A percentile compares a stretch with the other conserved stretches of the same genome.
Conservation (phyloP, 2,113 vertebrate species). For the Oceanodroma tethys region DNA sequence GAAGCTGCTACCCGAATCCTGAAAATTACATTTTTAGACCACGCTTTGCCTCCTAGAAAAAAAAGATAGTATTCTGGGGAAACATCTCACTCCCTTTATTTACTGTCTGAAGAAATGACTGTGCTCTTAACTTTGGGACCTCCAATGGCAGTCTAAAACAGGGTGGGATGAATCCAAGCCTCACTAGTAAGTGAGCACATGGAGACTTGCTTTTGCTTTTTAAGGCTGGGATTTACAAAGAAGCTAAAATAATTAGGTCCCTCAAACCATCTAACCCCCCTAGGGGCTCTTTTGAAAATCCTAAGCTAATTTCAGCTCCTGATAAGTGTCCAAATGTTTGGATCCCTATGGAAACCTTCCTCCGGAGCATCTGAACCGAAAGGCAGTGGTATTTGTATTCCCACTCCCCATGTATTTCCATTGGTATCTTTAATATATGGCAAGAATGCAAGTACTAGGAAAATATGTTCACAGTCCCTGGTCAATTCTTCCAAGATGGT, state of each 20-base stretch:
- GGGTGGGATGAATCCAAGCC: not conserved
- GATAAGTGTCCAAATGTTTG: conserved; percentile 22
- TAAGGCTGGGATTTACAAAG: not conserved
- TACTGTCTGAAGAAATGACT: not conserved
- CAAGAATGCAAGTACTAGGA: conserved; percentile 69
- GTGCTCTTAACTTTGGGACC: not conserved
- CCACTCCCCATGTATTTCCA: conserved; percentile 11
- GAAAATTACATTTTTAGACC: not conserved
- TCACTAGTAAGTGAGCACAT: not conserved
- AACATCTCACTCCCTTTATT: not conserved
- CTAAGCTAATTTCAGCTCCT: conserved; percentile 43
- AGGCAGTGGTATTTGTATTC: conserved; percentile 40
- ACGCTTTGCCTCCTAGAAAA: not conserved
- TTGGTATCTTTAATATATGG: conserved; percentile 35
- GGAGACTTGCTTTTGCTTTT: not conserved
- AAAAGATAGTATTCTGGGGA: not conserved
- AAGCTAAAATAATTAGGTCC: conserved; percentile 15
- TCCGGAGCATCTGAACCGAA: not conserved
- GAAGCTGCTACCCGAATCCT: not conserved
- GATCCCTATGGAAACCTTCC: conserved; percentile 48
- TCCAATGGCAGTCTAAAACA: not conserved
- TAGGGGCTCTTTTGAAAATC: not conserved
- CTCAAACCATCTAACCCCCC: not conserved
- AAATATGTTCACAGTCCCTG: conserved; percentile 60
- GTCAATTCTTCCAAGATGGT: conserved; percentile 63